Conservation (phyloP, 2,797 vertebrate genomes). For the Pristis pectinata region DNA sequence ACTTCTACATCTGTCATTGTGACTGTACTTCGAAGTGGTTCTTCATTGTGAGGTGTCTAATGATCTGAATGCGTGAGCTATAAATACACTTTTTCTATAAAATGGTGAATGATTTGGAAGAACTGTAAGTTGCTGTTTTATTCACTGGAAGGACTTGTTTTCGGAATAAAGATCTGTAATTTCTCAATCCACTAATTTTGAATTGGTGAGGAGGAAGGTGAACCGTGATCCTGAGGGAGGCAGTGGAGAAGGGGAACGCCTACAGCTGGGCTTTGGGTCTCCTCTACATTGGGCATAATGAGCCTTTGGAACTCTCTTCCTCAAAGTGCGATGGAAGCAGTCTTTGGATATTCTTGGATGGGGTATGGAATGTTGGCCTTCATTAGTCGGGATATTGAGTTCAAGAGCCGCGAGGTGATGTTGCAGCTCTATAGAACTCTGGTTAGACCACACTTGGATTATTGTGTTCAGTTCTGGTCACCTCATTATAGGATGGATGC, state of each 20-base stretch:
- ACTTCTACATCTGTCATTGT: background rate
- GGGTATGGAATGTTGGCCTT: too few relatives aligned
- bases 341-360: too few relatives aligned
- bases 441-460: too few relatives aligned
- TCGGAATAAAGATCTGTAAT: background rate
- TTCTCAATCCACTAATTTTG: background rate
- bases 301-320: too few relatives aligned
- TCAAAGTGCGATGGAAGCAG: too few relatives aligned
- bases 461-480: too few relatives aligned
- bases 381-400: too few relatives aligned
- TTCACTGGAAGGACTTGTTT: background rate
- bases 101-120: background rate
- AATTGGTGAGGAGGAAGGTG: background rate
- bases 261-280: too few relatives aligned
- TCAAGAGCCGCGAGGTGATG: too few relatives aligned
- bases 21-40: background rate
- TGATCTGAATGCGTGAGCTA: background rate
- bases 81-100: background rate
- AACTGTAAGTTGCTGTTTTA: background rate
- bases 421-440: too few relatives aligned
- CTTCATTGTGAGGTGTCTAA: background rate
- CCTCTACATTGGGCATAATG: too few relatives aligned
- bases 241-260: constrained; percentile 37
- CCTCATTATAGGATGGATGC: too few relatives aligned
- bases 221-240: constrained; percentile 38